Base-by-base conservation (phyloP, 2,888 invertebrate genomes). In the Aspidiotus rigidus region DNA sequence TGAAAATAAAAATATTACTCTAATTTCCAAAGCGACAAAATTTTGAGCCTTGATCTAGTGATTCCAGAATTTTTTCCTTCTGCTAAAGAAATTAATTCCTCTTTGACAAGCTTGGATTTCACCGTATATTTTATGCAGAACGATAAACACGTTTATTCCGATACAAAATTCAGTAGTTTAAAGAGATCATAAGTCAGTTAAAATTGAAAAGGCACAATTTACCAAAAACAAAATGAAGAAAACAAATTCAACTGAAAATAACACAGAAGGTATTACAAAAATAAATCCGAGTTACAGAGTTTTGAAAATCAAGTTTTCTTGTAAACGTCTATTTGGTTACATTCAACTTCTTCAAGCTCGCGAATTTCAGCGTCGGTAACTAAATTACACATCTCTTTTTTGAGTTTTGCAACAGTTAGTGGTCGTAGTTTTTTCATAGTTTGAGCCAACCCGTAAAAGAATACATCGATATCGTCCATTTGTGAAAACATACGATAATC, bases 351-450 rank as follows among this genome's bases (percentile, higher is more conserved):
- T 42, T 71, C 71, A 57, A 71, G 67, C 16, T 71, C 71, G 61
- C 69, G 70, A n/a, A 71, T 71, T 70, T 71, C 71, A 0, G 71
- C 71, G 13, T 71, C 70, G 9, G 71, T 69, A 11, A 70, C 70
- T 7, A 70, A 69, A 10, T 70, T 71, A 0, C 69, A 71, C 16
- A 71, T 70, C 1, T 70, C 69, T 49, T 54, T 70, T 53, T 71
- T 71, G n/a, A 71, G 60, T 28, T 71, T 71, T 8, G 71, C 71
- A n/a, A 71, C 69, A 1, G 71, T 71, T 6, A 71, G 62, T 13
- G 71, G 71, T 61, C 66, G 70, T 5, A 71, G 54, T 11, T 69
- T 67, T 64, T 71, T 71, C 55, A 71, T 70, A 7, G 71, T 71
- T 64, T 70, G 70, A 0, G 71, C 70, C 57, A 71, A 64, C 40